Base-by-base conservation (phyloP, 2,113 vertebrate species). In the Rhinoptilus africanus region DNA sequence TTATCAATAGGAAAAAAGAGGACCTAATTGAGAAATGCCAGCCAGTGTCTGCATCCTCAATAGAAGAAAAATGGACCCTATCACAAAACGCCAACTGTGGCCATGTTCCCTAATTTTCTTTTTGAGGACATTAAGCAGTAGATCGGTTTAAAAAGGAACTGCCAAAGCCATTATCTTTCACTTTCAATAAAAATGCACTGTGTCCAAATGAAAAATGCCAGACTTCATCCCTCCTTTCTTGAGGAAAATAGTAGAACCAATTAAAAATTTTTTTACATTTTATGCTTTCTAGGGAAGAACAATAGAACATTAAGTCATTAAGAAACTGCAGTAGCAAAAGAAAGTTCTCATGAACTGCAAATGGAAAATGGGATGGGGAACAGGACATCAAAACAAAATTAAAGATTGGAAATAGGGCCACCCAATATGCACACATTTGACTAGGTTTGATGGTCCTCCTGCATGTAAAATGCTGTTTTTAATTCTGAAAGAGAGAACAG, bases 21-120 rank as follows among this genome's bases (percentile, higher is more conserved):
- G 27, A 73, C 63, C 43, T 97, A 97, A 97, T 76, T 97, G 96
- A 96, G 94, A 85, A 93, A 91, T 71, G 54, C 64, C 81, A 94
- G 54, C 35, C 37, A 62, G 69, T 72, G 45, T 95, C 89, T 96
- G 37, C 67, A 93, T 94, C 89, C 37, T 93, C 89, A 89, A 79
- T 56, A 89, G 85, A 94, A 91, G 94, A 96, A 96, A 96, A 97
- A 98, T 93, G 80, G 75, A 85, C 56, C 71, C 48, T 62, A 95
- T 98, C 82, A 89, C 88, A 85, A 96, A 96, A 89, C 89, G 63
- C 89, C 79, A 95, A 93, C 83, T 86, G 18, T 71, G 95, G 82
- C 89, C 80, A 80, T 94, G 95, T 96, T 96, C 92, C 92, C 86
- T 97, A 96, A 97, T 98, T 97, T 97, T 88, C 75, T 90, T 95